These are phyloP conservation scores for Caenorhabditis japonica DNA, from an alignment of 2,888 invertebrate species.

Conservation along the genomic window DNA sequence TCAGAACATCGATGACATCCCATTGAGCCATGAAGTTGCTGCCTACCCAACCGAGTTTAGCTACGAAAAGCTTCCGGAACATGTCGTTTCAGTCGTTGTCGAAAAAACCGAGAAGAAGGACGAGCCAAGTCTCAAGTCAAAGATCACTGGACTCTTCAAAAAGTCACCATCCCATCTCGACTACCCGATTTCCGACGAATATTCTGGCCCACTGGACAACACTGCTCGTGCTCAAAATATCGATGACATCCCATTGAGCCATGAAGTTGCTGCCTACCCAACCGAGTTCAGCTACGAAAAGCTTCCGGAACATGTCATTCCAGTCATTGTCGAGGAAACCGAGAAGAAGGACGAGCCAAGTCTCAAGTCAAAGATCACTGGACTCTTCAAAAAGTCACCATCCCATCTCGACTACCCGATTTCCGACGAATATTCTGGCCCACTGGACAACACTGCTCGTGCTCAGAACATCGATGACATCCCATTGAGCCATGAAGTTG, in stretches of 20 bases:
- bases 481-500: background rate
- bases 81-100: constrained; percentile 5
- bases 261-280: constrained; percentile 52
- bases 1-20: constrained; percentile 37
- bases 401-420: constrained; percentile 56
- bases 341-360: constrained; percentile 16
- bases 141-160: constrained; percentile 55
- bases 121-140: constrained; percentile 40
- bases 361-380: constrained; percentile 47
- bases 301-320: constrained; percentile 10
- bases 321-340: constrained; percentile 21
- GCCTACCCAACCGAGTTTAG: constrained; percentile 34
- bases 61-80: constrained; percentile 26
- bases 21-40: constrained; percentile 4
- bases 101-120: constrained; percentile 35
- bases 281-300: constrained; percentile 28
- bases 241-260: constrained; percentile 51
- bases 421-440: constrained; percentile 28
- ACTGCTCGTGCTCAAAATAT: constrained; percentile 44
- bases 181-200: constrained; percentile 42
- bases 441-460: constrained; percentile 23
- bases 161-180: constrained; percentile 41
- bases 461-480: background rate
- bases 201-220: constrained; percentile 36
- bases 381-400: constrained; percentile 55